phyloP scores from a whole-genome alignment of 2,888 invertebrate genomes.

The Rhagonycha lutea region DNA sequence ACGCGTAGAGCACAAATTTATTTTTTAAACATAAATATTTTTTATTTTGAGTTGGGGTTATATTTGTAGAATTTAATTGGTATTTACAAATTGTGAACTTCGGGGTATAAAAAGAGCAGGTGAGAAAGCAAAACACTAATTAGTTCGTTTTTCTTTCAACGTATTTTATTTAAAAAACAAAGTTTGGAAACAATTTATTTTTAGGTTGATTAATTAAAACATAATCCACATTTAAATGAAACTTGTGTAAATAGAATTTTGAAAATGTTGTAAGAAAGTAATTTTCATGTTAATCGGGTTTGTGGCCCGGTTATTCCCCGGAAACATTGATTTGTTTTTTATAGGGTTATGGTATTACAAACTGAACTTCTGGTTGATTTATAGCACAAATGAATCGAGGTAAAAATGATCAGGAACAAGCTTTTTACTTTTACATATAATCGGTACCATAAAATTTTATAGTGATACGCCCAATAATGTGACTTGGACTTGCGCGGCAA shows the following conservation, averaged over 20 bases:
- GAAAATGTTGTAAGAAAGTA: not conserved
- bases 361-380: too few species aligned
- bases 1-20: not conserved
- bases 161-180: not conserved
- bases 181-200: not conserved
- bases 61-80: not conserved
- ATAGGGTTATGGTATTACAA: too few species aligned
- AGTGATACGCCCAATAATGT: too few species aligned
- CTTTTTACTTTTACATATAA: too few species aligned
- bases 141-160: not conserved
- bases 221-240: not conserved
- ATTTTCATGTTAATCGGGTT: too few species aligned
- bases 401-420: too few species aligned
- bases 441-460: too few species aligned
- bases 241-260: not conserved
- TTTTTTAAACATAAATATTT: not conserved
- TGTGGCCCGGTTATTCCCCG: too few species aligned
- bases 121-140: not conserved
- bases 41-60: not conserved
- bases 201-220: not conserved
- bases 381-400: too few species aligned
- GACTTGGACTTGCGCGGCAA: too few species aligned
- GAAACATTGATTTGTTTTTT: too few species aligned
- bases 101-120: not conserved
- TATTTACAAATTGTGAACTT: not conserved